A percentile compares a stretch with the other conserved stretches of the same genome.
These are phyloP conservation scores for Ariolimax columbianus DNA, from an alignment of 2,888 invertebrate species.

Conservation along the genomic window DNA sequence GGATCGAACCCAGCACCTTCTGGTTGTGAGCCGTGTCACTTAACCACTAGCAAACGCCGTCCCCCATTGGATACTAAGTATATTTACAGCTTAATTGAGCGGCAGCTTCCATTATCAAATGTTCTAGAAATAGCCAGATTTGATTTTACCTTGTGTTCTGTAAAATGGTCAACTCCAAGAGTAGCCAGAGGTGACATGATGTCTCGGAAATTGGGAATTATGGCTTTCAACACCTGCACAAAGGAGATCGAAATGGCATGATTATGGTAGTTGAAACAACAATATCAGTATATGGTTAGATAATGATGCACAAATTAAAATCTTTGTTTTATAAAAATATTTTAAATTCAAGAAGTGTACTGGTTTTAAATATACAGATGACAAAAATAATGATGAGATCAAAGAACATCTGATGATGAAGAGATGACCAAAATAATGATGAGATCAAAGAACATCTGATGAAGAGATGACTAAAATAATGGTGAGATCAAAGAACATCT, in stretches of 20 bases:
- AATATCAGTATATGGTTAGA: too few species aligned
- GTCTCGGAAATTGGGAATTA: conserved; percentile 62
- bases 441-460: too few species aligned
- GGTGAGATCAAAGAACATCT: too few species aligned
- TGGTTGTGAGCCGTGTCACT: neutral
- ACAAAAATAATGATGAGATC: neutral
- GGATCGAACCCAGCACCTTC: too few species aligned
- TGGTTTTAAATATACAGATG: too few species aligned
- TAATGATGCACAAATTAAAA: too few species aligned
- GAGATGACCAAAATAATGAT: too few species aligned
- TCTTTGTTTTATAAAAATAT: too few species aligned
- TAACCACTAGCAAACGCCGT: too few species aligned
- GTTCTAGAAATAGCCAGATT: neutral
- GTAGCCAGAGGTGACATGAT: conserved; percentile 47
- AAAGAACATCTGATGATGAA: too few species aligned
- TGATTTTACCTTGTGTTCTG: conserved; percentile 42
- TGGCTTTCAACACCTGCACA: conserved; percentile 64
- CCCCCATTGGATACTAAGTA: neutral
- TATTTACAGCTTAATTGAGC: neutral
- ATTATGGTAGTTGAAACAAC: neutral
- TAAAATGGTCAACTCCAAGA: conserved; percentile 46
- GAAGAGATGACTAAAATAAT: too few species aligned
- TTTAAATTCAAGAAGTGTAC: neutral
- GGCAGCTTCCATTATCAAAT: neutral
- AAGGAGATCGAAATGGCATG: neutral